Evolutionary conservation across 2,888 invertebrate genomes (phyloP).

Genomic region (Corbicula japonica): DNA sequence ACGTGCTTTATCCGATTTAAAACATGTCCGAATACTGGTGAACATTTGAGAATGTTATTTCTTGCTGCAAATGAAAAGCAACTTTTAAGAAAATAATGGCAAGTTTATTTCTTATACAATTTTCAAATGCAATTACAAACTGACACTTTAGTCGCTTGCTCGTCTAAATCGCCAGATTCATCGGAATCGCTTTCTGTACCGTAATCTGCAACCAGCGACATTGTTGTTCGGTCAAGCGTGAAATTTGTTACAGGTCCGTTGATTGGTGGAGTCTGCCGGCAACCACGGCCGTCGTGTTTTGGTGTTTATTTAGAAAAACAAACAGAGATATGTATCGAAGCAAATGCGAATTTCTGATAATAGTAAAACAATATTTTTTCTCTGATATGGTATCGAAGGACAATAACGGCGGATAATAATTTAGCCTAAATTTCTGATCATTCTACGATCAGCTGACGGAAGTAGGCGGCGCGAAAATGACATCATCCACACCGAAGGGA

Average conservation of each 20-base stretch:
- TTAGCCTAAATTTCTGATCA: constrained; percentile 62
- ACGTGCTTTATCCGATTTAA: too few species aligned
- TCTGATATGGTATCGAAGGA: too few species aligned
- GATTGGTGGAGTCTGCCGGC: constrained; percentile 76
- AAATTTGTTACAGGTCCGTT: constrained; percentile 46
- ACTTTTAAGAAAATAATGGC: too few species aligned
- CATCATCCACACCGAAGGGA: constrained; percentile 31
- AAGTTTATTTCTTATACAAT: too few species aligned
- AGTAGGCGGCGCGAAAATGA: constrained; percentile 77
- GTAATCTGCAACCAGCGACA: constrained; percentile 85
- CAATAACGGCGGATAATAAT: too few species aligned
- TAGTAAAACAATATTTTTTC: too few species aligned
- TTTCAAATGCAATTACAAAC: constrained; percentile 16
- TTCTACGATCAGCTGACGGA: constrained; percentile 84
- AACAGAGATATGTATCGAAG: constrained; percentile 18
- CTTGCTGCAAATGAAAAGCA: too few species aligned
- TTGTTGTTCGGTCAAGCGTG: constrained; percentile 58
- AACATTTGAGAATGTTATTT: too few species aligned
- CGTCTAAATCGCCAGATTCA: constrained; percentile 4
- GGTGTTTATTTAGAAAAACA: constrained; percentile 24
- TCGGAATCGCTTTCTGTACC: constrained; percentile 79
- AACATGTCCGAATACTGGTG: too few species aligned
- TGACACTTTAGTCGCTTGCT: constrained; percentile 29
- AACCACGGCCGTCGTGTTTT: constrained; percentile 46
- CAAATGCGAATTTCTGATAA: too few species aligned